A percentile compares a stretch with the other conserved stretches of the same genome.
Evolutionary conservation across 2,797 vertebrate species (phyloP).

Genomic region (Discoglossus pictus): DNA sequence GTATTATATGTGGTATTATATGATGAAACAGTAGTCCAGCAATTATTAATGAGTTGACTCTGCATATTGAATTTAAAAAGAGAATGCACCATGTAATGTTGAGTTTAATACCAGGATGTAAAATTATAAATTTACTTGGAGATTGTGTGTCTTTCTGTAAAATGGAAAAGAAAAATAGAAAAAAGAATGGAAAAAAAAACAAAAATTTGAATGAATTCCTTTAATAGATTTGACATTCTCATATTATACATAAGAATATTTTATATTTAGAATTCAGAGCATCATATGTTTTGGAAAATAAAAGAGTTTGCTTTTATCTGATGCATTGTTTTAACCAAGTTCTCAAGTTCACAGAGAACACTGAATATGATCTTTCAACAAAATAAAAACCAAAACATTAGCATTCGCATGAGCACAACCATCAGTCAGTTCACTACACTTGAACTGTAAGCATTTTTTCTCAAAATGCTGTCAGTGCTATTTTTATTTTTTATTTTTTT

Average conservation of each 20-base stretch:
- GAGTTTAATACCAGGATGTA: slow-evolving; percentile 27
- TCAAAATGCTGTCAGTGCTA: slow-evolving; percentile 1
- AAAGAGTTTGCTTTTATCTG: neutral
- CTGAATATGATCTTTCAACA: slow-evolving; percentile 3
- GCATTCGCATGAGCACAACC: slow-evolving; percentile 3
- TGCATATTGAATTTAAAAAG: slow-evolving; percentile 5
- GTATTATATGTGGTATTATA: slow-evolving; percentile 25
- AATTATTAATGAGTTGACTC: slow-evolving; percentile 39
- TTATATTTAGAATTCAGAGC: no score
- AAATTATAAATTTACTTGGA: slow-evolving; percentile 33
- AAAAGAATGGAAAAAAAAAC: slow-evolving; percentile 17
- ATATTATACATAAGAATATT: no score
- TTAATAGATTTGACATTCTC: neutral
- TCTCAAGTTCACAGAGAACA: slow-evolving; percentile 12
- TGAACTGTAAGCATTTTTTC: slow-evolving; percentile 25
- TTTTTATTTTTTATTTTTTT: neutral
- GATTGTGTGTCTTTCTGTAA: slow-evolving; percentile 31
- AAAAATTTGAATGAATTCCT: slow-evolving; percentile 21
- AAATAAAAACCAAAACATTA: slow-evolving; percentile 18
- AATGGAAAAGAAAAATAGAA: slow-evolving; percentile 29
- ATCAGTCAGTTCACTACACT: slow-evolving; percentile 14
- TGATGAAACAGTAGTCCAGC: slow-evolving; percentile 13
- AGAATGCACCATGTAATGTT: slow-evolving; percentile 27
- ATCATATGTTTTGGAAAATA: neutral
- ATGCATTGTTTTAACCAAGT: neutral